These are phyloP conservation scores for Pristionchus maxplancki DNA, from an alignment of 2,888 invertebrate genomes.

Conservation along the genomic window DNA sequence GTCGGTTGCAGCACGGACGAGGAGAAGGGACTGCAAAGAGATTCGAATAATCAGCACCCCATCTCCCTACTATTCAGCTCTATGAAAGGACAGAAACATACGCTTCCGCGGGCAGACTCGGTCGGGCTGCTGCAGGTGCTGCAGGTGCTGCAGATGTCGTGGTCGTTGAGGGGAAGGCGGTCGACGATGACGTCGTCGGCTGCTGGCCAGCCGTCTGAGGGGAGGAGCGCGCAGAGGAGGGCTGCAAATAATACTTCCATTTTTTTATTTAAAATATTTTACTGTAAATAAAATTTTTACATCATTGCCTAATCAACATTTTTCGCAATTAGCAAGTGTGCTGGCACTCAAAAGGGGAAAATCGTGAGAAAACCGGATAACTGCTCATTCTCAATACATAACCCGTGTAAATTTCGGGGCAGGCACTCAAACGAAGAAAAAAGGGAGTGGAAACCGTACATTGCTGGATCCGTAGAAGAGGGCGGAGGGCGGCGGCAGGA, in stretches of 20 bases:
- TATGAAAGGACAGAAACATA: background rate
- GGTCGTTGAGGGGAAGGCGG: background rate
- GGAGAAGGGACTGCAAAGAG: slow-evolving; percentile 34
- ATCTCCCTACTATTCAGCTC: background rate
- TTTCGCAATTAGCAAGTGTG: no score
- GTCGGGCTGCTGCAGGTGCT: background rate
- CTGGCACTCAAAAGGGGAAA: no score
- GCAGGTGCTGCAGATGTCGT: background rate
- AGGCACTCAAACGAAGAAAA: no score
- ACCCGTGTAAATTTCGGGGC: no score
- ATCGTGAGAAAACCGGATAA: no score
- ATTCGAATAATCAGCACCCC: background rate
- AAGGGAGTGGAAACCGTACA: no score
- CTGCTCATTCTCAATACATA: no score
- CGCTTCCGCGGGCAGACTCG: slow-evolving; percentile 28
- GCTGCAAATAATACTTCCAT: no score
- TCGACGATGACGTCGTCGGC: background rate
- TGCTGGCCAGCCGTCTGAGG: background rate
- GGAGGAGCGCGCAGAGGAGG: slow-evolving; percentile 28
- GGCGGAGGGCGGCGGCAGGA: slow-evolving; percentile 50
- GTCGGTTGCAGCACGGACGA: slow-evolving; percentile 53
- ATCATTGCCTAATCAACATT: no score
- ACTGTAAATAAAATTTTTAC: no score
- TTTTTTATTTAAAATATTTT: no score
- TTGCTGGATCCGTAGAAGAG: slow-evolving; percentile 50